Base-by-base conservation (phyloP, 2,113 vertebrate genomes). In the Psittacus erithacus region DNA sequence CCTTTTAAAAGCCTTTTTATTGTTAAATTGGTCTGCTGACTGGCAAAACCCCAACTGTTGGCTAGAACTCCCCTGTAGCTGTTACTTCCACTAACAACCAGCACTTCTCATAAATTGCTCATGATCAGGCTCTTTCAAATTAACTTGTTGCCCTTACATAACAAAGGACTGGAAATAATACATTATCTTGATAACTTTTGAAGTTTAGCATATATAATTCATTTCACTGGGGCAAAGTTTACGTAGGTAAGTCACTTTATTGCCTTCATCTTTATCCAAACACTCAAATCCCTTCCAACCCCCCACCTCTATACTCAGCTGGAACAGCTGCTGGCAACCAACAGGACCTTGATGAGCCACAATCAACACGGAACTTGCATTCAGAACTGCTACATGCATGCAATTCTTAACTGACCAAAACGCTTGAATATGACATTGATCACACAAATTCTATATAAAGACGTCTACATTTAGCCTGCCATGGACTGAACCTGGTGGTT, bases 161-260 rank as follows among this genome's bases (percentile, higher is more conserved):
- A 76, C n/a, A 87, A 91, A 62, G 87, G 87, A 71, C 31, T n/a
- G 6, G 29, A 88, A 73, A 94, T 24, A 94, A 93, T 43, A 87
- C 27, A 52, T 70, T 70, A 64, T 79, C 82, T 53, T 89, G 81
- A 55, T 70, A 86, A 49, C 12, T 23, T 47, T 63, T 12, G 52
- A 86, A 96, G 88, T 70, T 43, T 90, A 69, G 44, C 35, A 68
- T 50, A 67, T 63, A 53, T 53, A 47, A 79, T 80, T 93, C 59
- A 67, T 83, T 93, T 95, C 84, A 90, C 39, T 52, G 9, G 13
- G 8, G 19, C 63, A 31, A 70, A 88, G 81, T 49, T 83, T 49
- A 43, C 33, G 52, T 46, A 13, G 28, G 46, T 35, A 29, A 74
- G 39, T 70, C 5, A 44, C 14, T 94, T 64, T 28, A 23, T 4